Conservation (phyloP, 2,113 vertebrate species). For the Apistogramma diplotaenia region DNA sequence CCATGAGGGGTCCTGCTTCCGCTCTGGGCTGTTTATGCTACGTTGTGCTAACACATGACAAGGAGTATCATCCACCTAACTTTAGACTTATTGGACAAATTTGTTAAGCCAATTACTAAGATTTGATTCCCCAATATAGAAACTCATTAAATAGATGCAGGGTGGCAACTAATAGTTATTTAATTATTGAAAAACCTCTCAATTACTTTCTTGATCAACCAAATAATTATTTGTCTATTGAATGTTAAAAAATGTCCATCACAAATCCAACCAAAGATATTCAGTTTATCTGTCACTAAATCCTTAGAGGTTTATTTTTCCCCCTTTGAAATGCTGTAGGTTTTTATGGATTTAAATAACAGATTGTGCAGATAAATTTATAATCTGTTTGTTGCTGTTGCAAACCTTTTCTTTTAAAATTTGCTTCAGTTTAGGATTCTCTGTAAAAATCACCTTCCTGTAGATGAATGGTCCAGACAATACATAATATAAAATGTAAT, state of each 20-base stretch:
- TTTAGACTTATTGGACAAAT: neutral
- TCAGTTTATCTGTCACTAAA: neutral
- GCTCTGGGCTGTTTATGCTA: neutral
- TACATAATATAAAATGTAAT: neutral
- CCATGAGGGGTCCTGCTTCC: neutral
- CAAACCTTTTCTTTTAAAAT: neutral
- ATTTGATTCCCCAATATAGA: neutral
- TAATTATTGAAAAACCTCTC: neutral
- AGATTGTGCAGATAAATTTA: neutral
- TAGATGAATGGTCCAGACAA: neutral
- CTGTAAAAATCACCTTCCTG: neutral
- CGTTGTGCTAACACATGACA: neutral
- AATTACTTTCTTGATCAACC: neutral
- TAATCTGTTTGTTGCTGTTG: too few species aligned
- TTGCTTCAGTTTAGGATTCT: neutral
- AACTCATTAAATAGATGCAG: neutral
- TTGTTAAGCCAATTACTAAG: neutral
- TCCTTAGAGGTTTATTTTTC: neutral
- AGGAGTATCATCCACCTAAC: neutral
- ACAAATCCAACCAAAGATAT: neutral
- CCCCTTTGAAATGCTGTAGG: neutral
- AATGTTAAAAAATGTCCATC: neutral
- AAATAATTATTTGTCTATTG: neutral
- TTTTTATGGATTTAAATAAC: neutral
- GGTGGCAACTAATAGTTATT: neutral